Base-by-base conservation (phyloP, 2,888 invertebrate genomes). In the Bellardia pandia region DNA sequence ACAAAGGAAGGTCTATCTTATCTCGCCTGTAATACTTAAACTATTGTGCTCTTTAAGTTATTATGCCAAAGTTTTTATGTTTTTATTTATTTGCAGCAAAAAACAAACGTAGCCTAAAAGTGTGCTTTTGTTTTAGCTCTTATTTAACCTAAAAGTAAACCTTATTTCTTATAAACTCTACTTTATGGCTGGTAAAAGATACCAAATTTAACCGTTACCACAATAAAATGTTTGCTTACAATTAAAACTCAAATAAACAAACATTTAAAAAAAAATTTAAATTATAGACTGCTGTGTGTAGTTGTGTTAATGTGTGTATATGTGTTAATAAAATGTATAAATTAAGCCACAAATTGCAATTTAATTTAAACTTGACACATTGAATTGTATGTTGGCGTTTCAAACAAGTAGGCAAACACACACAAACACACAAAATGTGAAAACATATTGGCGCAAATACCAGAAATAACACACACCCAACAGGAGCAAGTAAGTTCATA, bases 341-440 rank as follows among this genome's bases (percentile, higher is more conserved):
- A 89, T 89, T 88, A 86, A 89, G 83, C 88, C 89, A 88, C 89
- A 89, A 89, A 89, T 88, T 89, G 88, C 88, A 89, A 86, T 89
- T 89, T 89, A 89, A 89, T 89, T 89, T 89, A 78, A 82, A 86
- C 85, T 86, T 84, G 79, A 86, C 88, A 80, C 69, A 81, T 78
- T 81, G 77, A 87, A 81, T 81, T 77, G 84, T 81, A 79, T 77
- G 80, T 64, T 85, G 81, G 85, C 37, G 74, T 75, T 68, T 66
- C 30, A 85, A 79, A 69, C 30, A 74, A 23, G 30, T 33, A 14
- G 42, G 14, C 9, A 62, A 53, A 62, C 40, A 58, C 37, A 13
- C 48, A 16, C 9, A 42, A 13, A 40, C 30, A 48, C 30, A 48
- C 58, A 11, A 2, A 14, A 3, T 56, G 13, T 13, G 3, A 42